Evolutionary conservation across 2,797 vertebrate genomes (phyloP).

Genomic region (Myotis daubentonii): DNA sequence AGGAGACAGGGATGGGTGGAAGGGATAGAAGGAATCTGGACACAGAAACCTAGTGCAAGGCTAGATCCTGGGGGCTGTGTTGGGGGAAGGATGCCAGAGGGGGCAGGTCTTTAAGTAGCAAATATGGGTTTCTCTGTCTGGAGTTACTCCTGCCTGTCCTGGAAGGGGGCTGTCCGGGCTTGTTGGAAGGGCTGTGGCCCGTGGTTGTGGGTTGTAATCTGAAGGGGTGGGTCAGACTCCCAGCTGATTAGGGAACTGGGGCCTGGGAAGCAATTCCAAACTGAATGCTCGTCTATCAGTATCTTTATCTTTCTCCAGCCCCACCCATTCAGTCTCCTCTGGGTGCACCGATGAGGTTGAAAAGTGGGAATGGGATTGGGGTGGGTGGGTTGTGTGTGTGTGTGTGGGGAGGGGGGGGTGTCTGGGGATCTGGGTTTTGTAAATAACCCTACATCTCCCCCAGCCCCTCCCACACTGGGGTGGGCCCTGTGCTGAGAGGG

Average conservation of each 20-base stretch:
- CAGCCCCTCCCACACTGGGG: not conserved
- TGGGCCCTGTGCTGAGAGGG: not conserved
- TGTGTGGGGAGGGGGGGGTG: no score
- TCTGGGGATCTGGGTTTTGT: not conserved
- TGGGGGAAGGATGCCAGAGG: conserved; percentile 20
- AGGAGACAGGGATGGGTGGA: not conserved
- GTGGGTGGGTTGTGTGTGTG: not conserved
- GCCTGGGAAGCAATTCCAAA: not conserved
- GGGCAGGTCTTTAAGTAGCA: not conserved
- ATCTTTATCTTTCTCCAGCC: not conserved
- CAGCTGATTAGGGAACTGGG: not conserved
- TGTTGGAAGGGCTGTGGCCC: not conserved
- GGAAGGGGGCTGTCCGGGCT: conserved; percentile 4
- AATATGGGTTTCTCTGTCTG: not conserved
- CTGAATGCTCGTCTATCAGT: not conserved
- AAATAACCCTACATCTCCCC: not conserved
- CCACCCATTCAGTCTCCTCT: not conserved
- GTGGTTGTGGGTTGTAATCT: not conserved
- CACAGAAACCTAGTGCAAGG: not conserved
- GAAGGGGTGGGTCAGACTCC: not conserved
- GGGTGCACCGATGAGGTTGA: not conserved
- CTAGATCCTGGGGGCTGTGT: not conserved
- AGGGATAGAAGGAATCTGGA: not conserved
- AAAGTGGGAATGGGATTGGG: not conserved
- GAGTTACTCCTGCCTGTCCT: not conserved